These are phyloP conservation scores for Progne subis DNA, from an alignment of 2,113 vertebrate species.

Conservation along the genomic window DNA sequence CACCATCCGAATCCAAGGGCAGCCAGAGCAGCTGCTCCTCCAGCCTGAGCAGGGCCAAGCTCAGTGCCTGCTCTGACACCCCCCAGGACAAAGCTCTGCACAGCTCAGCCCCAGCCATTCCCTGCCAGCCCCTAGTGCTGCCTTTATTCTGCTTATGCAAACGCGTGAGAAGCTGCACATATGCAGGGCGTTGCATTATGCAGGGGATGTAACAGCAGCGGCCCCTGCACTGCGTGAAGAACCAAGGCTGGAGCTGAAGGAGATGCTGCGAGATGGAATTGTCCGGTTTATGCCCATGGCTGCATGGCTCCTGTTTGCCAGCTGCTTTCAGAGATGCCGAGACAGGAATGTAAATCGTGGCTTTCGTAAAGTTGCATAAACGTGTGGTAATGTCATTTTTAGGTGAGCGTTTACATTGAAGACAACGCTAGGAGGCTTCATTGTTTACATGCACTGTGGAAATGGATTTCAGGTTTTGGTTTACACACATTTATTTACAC, in stretches of 20 bases:
- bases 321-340: background rate
- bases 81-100: background rate
- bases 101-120: background rate
- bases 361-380: conserved; percentile 33
- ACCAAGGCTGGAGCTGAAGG: background rate
- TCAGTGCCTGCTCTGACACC: background rate
- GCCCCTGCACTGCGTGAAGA: conserved; percentile 23
- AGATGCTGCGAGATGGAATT: background rate
- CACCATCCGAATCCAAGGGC: background rate
- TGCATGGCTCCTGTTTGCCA: conserved; percentile 12
- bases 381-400: conserved; percentile 28
- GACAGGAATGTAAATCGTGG: conserved; percentile 53
- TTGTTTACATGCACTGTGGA: conserved; percentile 55
- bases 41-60: background rate
- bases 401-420: conserved; percentile 36
- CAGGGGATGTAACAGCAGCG: background rate
- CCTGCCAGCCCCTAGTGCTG: background rate
- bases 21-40: conserved; percentile 28
- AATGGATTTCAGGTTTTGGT: conserved; percentile 50
- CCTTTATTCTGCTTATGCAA: conserved; percentile 4
- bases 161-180: background rate
- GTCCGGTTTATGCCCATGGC: background rate
- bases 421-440: background rate
- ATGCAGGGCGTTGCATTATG: background rate
- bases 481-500: conserved; percentile 47